These are phyloP conservation scores for Hemithea aestivaria DNA, from an alignment of 2,888 invertebrate genomes.

Conservation along the genomic window DNA sequence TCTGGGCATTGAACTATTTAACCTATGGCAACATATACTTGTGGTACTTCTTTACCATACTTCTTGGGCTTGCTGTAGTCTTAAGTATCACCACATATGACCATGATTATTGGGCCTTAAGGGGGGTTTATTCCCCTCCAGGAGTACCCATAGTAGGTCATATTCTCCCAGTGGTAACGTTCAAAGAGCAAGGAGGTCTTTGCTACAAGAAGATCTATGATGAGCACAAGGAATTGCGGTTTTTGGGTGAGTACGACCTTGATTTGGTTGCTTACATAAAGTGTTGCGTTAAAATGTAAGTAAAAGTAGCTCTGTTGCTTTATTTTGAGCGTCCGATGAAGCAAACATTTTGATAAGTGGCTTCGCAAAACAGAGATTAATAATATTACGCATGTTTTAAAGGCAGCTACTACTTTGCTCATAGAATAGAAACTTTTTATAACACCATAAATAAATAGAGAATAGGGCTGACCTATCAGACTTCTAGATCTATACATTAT, in stretches of 20 bases:
- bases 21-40: slow-evolving; percentile 47
- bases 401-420: too few species aligned
- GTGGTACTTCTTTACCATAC: slow-evolving; percentile 43
- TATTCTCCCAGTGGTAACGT: slow-evolving; percentile 56
- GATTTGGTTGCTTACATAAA: slow-evolving; percentile 8
- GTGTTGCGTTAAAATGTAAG: background rate
- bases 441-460: too few species aligned
- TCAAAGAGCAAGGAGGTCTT: slow-evolving; percentile 68
- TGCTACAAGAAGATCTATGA: slow-evolving; percentile 69
- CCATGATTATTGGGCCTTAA: slow-evolving; percentile 63
- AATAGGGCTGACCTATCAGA: too few species aligned
- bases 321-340: too few species aligned
- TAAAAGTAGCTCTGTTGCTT: background rate
- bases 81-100: slow-evolving; percentile 59
- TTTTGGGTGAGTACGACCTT: slow-evolving; percentile 54
- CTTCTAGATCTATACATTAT: too few species aligned
- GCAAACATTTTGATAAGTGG: too few species aligned
- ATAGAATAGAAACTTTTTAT: too few species aligned
- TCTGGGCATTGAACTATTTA: slow-evolving; percentile 51
- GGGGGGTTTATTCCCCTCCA: slow-evolving; percentile 64
- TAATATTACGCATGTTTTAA: too few species aligned
- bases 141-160: slow-evolving; percentile 66
- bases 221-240: slow-evolving; percentile 50
- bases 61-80: slow-evolving; percentile 33
- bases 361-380: too few species aligned